These are phyloP conservation scores for Jaculus jaculus DNA, from an alignment of 2,113 vertebrate genomes.

Conservation along the genomic window DNA sequence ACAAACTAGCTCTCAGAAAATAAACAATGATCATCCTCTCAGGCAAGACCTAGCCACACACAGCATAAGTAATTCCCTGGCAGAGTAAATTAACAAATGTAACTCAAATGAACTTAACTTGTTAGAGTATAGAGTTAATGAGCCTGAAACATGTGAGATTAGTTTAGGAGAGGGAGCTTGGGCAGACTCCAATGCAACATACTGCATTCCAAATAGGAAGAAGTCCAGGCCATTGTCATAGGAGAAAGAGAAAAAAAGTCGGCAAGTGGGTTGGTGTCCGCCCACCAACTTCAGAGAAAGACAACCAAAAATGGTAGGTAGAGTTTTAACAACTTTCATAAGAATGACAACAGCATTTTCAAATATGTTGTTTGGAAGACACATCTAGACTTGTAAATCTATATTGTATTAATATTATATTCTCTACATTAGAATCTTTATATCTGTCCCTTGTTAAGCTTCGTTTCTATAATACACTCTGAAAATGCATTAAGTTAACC, in stretches of 20 bases:
- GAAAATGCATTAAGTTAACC: neutral
- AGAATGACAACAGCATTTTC: neutral
- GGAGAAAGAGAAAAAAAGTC: neutral
- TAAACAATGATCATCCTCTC: slow-evolving; percentile 38
- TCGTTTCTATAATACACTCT: neutral
- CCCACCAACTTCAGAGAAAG: neutral
- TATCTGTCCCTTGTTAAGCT: neutral
- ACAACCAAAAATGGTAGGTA: neutral
- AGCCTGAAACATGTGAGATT: slow-evolving; percentile 72
- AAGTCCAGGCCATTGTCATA: neutral
- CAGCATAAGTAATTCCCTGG: neutral
- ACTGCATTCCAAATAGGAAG: slow-evolving; percentile 39
- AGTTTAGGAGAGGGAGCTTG: slow-evolving; percentile 51
- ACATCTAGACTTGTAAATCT: neutral
- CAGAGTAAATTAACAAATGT: slow-evolving; percentile 71
- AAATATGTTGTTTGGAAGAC: neutral
- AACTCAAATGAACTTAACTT: slow-evolving; percentile 74
- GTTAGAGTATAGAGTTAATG: slow-evolving; percentile 74
- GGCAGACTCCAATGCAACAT: slow-evolving; percentile 46
- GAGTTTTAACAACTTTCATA: neutral
- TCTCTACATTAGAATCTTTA: neutral
- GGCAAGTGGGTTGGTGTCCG: too few species aligned
- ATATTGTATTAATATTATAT: neutral
- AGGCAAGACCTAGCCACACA: neutral
- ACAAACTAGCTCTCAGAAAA: slow-evolving; percentile 43